These are phyloP conservation scores for Drosophila mayaguana DNA, from an alignment of 2,888 invertebrate species.

Conservation along the genomic window DNA sequence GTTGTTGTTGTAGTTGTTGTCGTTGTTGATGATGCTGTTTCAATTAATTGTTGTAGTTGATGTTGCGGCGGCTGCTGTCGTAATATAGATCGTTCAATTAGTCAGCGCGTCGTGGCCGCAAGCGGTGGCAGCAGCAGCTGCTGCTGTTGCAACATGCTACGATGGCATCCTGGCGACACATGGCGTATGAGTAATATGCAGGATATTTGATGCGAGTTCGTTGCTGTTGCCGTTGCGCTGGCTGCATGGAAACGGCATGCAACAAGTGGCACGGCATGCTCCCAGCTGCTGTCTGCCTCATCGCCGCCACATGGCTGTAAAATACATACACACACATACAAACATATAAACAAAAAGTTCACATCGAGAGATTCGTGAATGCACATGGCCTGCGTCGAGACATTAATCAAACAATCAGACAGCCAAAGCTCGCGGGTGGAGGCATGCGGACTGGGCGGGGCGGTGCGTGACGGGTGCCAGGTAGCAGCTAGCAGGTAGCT, in stretches of 20 bases:
- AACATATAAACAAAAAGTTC: not conserved
- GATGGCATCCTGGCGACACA: conserved; percentile 54
- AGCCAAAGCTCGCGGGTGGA: not conserved
- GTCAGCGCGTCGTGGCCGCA: conserved; percentile 24
- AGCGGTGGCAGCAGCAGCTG: conserved; percentile 30
- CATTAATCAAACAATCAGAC: conserved; percentile 45
- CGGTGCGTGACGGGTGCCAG: conserved; percentile 1
- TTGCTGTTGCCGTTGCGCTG: conserved; percentile 36
- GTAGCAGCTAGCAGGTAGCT: conserved; percentile 15
- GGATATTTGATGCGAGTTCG: conserved; percentile 58
- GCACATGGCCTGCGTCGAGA: conserved; percentile 12
- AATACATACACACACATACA: not conserved
- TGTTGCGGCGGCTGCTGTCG: conserved; percentile 19
- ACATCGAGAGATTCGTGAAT: conserved; percentile 21
- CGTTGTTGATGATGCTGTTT: not conserved
- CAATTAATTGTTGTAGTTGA: conserved; percentile 2
- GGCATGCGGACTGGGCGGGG: not conserved
- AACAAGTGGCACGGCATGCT: conserved; percentile 69
- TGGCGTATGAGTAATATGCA: conserved; percentile 60
- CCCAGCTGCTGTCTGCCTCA: conserved; percentile 53
- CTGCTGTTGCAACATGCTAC: conserved; percentile 52
- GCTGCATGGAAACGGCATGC: conserved; percentile 52
- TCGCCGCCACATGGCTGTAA: conserved; percentile 52
- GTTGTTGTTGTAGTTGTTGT: conserved; percentile 7
- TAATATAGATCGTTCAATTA: conserved; percentile 35